Evolutionary conservation across 2,797 vertebrate genomes (phyloP), one percentile per base, ranked within the genome.

Genomic region (Hylomyscus alleni): DNA sequence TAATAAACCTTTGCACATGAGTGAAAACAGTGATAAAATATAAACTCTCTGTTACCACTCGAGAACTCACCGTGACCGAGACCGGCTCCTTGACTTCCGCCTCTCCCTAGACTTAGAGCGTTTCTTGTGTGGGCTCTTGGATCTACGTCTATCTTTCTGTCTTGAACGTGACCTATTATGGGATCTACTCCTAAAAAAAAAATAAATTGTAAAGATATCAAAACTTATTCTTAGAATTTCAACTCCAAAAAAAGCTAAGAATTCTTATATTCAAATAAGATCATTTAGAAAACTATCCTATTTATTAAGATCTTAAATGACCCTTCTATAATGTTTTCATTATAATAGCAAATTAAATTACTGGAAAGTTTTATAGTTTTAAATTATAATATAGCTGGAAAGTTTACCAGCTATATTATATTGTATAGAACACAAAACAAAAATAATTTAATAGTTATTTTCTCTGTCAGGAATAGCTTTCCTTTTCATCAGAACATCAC

Each of bases 21-120:
- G 86, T n/a, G 13, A 92, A 73, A 86, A n/a, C 60, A 87, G 13
- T 0, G 20, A 88, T 87, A 97, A 37, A 82, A 50, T 29, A 29
- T 90, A 96, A 37, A 85, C 37, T 34, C 37, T 77, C 2, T 1
- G 14, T 88, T 75, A n/a, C 11, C 37, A 93, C 73, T 67, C 95
- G 77, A 0, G 96, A 93, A 93, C 98, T 95, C 60, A 99, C 99
- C 99, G 99, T 56, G 99, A 99, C 93, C 1, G 98, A 12, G 99
- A 99, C 54, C 98, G 99, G 97, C 99, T 99, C 94, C 98, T 98
- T 93, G 99, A 99, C 67, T 92, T 99, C 54, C 97, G 98, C 29
- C 97, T 98, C 82, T 99, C 99, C 90, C 98, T 99, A 97, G 99
- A 99, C 80, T 98, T 99, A 22, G 99, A 99, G 58, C 97, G 98